These are phyloP conservation scores for Illadopsis cleaveri DNA, from an alignment of 2,113 vertebrate species.

Conservation along the genomic window DNA sequence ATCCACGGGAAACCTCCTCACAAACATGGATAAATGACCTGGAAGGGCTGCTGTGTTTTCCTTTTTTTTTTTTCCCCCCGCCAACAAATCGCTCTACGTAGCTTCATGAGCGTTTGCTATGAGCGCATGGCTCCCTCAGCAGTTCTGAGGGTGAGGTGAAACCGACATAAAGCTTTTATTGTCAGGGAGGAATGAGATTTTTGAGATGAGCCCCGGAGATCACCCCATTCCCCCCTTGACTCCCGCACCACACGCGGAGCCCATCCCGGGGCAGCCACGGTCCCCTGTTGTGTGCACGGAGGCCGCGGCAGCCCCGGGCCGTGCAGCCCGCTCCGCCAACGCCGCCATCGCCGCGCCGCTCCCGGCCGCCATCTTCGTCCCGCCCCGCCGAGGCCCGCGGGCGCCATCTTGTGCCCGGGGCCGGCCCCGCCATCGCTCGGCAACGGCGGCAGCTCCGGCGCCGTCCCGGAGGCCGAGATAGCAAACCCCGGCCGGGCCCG, in stretches of 20 bases:
- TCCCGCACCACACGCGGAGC: fast-evolving
- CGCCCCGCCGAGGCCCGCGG: not conserved
- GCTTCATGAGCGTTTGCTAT: not conserved
- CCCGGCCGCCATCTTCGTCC: not conserved
- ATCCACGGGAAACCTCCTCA: not conserved
- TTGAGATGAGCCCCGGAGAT: fast-evolving
- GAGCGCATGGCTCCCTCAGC: not conserved
- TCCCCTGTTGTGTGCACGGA: fast-evolving
- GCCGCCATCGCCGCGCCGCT: fast-evolving
- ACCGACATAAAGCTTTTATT: not conserved
- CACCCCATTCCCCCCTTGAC: not conserved
- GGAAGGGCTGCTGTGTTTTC: not conserved
- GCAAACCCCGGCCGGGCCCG: not conserved
- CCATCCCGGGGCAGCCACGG: fast-evolving
- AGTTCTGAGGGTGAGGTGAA: not conserved
- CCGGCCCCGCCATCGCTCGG: not conserved
- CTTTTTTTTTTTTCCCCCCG: no score
- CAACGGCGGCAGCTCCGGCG: not conserved
- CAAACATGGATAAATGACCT: not conserved
- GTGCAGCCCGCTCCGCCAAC: fast-evolving
- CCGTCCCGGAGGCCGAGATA: not conserved
- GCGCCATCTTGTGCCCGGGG: slow-evolving; percentile 34
- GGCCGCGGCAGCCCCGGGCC: fast-evolving
- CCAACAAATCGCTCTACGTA: not conserved
- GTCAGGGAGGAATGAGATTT: fast-evolving